A percentile compares a stretch with the other conserved stretches of the same genome.
Evolutionary conservation across 1,140 invertebrate species (phyloP).

Genomic region (Lordiphosa clarofinis): DNA sequence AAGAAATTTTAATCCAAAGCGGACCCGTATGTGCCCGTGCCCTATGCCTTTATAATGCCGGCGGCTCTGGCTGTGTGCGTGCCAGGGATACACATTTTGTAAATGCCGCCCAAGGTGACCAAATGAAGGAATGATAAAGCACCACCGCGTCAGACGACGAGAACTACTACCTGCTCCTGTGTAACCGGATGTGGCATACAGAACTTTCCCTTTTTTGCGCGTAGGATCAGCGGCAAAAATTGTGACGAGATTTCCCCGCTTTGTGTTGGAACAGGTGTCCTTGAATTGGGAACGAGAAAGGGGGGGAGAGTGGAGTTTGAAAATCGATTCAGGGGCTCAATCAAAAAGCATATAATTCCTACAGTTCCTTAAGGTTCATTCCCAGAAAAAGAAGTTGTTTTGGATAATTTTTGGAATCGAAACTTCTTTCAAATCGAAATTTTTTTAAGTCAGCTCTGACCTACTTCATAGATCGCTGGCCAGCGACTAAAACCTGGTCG

Average conservation of each 20-base stretch:
- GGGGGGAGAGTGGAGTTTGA: too few species aligned
- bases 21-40: conserved; percentile 48
- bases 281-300: conserved; percentile 19
- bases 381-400: too few species aligned
- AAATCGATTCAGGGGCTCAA: too few species aligned
- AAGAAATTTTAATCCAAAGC: conserved; percentile 73
- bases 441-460: too few species aligned
- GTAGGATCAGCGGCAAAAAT: conserved; percentile 36
- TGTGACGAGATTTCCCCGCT: conserved; percentile 32
- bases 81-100: conserved; percentile 66
- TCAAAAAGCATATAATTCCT: too few species aligned
- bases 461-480: too few species aligned
- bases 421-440: too few species aligned
- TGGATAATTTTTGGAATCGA: too few species aligned
- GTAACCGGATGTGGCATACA: conserved; percentile 57
- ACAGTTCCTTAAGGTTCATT: too few species aligned
- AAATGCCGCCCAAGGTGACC: conserved; percentile 72
- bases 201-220: conserved; percentile 3
- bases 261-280: conserved; percentile 68
- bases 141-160: conserved; percentile 44
- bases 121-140: conserved; percentile 63
- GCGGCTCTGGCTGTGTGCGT: conserved; percentile 30
- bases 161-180: conserved; percentile 41
- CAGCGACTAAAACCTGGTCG: too few species aligned
- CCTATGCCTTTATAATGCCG: not conserved